Conservation (phyloP, 1,140 invertebrate species). For the Drosophila repleta region DNA sequence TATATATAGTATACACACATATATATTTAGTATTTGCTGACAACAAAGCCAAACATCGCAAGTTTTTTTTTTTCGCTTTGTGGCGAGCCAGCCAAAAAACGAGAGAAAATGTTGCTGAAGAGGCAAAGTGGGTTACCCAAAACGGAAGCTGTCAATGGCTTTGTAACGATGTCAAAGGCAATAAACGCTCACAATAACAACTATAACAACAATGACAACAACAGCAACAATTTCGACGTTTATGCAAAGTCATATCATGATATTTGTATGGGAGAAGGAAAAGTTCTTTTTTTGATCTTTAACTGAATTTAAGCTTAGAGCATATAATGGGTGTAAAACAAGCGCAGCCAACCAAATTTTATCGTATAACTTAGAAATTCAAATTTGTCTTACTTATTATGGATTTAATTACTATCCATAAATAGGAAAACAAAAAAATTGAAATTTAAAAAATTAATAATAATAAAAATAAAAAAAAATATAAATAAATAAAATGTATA, state of each 20-base stretch:
- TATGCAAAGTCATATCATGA: slow-evolving; percentile 36
- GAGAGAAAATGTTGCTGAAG: slow-evolving; percentile 8
- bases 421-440: too few relatives aligned
- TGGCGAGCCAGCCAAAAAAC: slow-evolving; percentile 42
- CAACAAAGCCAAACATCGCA: slow-evolving; percentile 63
- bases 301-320: not conserved
- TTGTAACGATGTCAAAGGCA: slow-evolving; percentile 76
- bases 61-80: slow-evolving; percentile 33
- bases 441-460: too few relatives aligned
- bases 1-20: slow-evolving; percentile 7
- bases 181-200: slow-evolving; percentile 55
- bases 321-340: too few relatives aligned
- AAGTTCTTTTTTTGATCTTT: not conserved
- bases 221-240: slow-evolving; percentile 10
- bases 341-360: too few relatives aligned
- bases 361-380: too few relatives aligned
- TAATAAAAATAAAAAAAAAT: too few relatives aligned
- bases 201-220: slow-evolving; percentile 34
- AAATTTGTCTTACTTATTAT: too few relatives aligned
- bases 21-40: slow-evolving; percentile 41
- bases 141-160: slow-evolving; percentile 74
- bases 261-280: slow-evolving; percentile 2
- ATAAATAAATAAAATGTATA: too few relatives aligned
- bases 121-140: slow-evolving; percentile 26
- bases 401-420: too few relatives aligned